These are phyloP conservation scores for Caenorhabditis panamensis DNA, from an alignment of 2,888 invertebrate genomes.

Conservation along the genomic window DNA sequence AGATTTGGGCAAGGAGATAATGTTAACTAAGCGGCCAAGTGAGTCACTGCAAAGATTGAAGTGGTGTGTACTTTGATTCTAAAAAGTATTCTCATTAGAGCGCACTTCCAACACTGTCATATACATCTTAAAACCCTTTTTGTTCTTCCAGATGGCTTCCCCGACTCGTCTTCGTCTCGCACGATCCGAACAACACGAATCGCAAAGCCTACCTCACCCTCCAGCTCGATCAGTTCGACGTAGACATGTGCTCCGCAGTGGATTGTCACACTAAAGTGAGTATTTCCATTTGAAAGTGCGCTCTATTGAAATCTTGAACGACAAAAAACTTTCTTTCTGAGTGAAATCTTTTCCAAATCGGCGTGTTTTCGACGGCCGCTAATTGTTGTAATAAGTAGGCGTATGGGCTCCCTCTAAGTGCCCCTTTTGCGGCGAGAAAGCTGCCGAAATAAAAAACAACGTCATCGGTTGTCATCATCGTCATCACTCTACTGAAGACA, in stretches of 20 bases:
- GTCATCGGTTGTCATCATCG: conserved; percentile 10
- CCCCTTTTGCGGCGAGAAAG: neutral
- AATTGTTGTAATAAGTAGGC: conserved; percentile 7
- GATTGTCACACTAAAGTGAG: conserved; percentile 65
- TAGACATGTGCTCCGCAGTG: conserved; percentile 63
- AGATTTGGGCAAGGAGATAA: too few species aligned
- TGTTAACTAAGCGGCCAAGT: too few species aligned
- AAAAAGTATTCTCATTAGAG: too few species aligned
- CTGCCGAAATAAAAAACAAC: neutral
- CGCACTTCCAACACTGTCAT: too few species aligned
- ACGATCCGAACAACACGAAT: conserved; percentile 47
- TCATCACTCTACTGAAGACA: neutral
- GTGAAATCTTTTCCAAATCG: neutral
- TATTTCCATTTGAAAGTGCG: neutral
- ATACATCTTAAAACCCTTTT: neutral
- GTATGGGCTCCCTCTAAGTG: neutral
- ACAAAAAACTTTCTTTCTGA: neutral
- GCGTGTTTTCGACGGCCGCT: neutral
- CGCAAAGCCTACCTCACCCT: conserved; percentile 63
- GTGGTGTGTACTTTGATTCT: too few species aligned
- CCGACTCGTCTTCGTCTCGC: conserved; percentile 64
- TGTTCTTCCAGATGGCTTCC: conserved; percentile 61
- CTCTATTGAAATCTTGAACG: neutral
- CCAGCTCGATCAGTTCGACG: conserved; percentile 62
- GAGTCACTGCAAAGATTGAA: too few species aligned